Evolutionary conservation across 2,888 invertebrate genomes (phyloP).

Genomic region (Netelia virgata): DNA sequence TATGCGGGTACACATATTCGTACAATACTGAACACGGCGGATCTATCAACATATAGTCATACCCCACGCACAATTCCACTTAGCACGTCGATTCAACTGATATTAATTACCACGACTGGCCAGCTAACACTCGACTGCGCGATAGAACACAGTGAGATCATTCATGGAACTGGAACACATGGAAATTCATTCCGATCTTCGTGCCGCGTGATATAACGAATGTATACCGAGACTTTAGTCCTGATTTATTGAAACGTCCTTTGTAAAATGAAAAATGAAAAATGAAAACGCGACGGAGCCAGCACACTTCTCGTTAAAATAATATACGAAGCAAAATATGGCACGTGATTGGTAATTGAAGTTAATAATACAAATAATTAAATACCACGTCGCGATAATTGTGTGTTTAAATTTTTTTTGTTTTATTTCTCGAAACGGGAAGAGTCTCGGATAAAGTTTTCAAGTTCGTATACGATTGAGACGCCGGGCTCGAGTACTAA

Average conservation of each 20-base stretch:
- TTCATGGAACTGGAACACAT: constrained; percentile 52
- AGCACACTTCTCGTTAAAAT: neutral
- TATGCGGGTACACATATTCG: neutral
- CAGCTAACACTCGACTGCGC: constrained; percentile 44
- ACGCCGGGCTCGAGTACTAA: constrained; percentile 5
- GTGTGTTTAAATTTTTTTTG: no score
- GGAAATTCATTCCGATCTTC: constrained; percentile 39
- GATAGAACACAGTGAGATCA: constrained; percentile 58
- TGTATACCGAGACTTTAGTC: neutral
- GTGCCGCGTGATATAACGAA: neutral
- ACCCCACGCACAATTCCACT: constrained; percentile 30
- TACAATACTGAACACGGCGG: neutral
- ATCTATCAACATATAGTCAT: constrained; percentile 7
- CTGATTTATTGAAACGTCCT: constrained; percentile 2
- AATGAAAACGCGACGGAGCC: neutral
- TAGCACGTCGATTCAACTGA: constrained; percentile 48
- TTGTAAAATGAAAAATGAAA: neutral
- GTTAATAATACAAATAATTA: no score
- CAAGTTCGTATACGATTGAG: constrained; percentile 17
- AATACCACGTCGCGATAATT: no score
- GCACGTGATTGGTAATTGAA: neutral
- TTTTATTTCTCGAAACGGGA: no score
- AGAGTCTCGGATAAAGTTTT: constrained; percentile 23
- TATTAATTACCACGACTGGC: constrained; percentile 53
- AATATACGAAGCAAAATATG: neutral